These are phyloP conservation scores for Ectemnius continuus DNA, from an alignment of 2,888 invertebrate genomes.

Conservation along the genomic window DNA sequence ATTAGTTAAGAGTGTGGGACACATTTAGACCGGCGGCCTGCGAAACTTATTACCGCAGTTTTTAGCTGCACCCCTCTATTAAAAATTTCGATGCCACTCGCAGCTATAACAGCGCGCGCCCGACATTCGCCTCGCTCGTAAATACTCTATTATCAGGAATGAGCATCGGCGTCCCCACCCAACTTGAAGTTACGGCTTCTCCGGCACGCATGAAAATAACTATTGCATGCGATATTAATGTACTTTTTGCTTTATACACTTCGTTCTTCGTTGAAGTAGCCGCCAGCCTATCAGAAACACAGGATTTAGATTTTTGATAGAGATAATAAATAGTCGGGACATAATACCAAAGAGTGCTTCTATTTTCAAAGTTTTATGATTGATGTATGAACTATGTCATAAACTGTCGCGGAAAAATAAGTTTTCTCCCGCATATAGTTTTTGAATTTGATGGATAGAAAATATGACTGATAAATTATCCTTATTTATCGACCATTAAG, in stretches of 20 bases:
- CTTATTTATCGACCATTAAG: too few relatives aligned
- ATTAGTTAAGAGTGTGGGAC: background rate
- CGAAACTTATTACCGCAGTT: background rate
- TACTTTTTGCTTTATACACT: too few relatives aligned
- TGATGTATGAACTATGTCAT: too few relatives aligned
- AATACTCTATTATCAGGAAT: conserved; percentile 2
- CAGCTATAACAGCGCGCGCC: background rate
- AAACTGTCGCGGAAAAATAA: too few relatives aligned
- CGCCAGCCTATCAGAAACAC: too few relatives aligned
- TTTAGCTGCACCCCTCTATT: background rate
- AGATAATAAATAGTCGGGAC: background rate
- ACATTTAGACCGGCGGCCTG: background rate
- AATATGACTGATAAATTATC: too few relatives aligned
- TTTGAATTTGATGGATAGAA: too few relatives aligned
- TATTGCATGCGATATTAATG: background rate
- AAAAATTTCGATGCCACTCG: conserved; percentile 2
- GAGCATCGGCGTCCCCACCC: background rate
- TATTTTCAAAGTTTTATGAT: too few relatives aligned
- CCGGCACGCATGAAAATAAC: background rate
- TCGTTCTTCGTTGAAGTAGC: too few relatives aligned
- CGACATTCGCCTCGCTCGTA: conserved; percentile 1
- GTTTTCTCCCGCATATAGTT: too few relatives aligned
- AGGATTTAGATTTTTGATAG: background rate
- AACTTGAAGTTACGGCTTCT: background rate
- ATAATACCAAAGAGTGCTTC: background rate